Base-by-base conservation (phyloP, 2,113 vertebrate species). In the Psilopsiagon aurifrons region DNA sequence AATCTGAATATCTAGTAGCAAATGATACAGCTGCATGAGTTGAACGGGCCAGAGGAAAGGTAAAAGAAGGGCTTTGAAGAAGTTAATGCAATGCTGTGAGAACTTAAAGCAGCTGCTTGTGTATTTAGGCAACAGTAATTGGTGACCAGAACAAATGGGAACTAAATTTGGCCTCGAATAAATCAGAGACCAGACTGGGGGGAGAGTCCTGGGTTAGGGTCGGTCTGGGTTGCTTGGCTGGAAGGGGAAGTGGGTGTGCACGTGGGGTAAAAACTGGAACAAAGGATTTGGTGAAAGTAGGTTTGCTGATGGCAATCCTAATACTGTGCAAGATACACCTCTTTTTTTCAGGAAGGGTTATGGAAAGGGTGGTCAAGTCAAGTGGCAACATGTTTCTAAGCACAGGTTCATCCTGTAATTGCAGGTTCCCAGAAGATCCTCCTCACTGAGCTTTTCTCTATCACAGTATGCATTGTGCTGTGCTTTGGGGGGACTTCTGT, bases 301-400 rank as follows among this genome's bases (percentile, higher is more conserved):
- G 19, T 88, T 88, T 91, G 55, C 64, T 92, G 52, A 39, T 91
- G 73, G 64, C 69, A 81, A 4, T 69, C 81, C 28, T 49, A 68
- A 76, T 47, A 24, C 73, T 62, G 39, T 1, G 5, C 52, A 82
- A 92, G 80, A 37, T 71, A 41, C 24, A 52, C 2, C 22, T 64
- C 6, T 66, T 24, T 75, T 24, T 73, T 85, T n/a, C 8, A 14
- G 62, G 82, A 60, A 78, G 62, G 24, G 31, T 47, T 81, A 75
- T 95, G 83, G 90, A 84, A 92, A 81, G 0, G 6, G 23, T 90
- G 90, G 83, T 90, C 80, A 76, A 77, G 86, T 90, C 79, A 76
- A 77, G 77, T 73, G 83, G 84, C 88, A 86, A 60, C 52, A 25
- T 69, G 83, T 91, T 92, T 84, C 80, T 92, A 29, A 93, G 81